Percentiles rank a stretch among this genome's conserved stretches.
phyloP scores from a whole-genome alignment of 2,888 invertebrate genomes.

The Diplolepis rosae region DNA sequence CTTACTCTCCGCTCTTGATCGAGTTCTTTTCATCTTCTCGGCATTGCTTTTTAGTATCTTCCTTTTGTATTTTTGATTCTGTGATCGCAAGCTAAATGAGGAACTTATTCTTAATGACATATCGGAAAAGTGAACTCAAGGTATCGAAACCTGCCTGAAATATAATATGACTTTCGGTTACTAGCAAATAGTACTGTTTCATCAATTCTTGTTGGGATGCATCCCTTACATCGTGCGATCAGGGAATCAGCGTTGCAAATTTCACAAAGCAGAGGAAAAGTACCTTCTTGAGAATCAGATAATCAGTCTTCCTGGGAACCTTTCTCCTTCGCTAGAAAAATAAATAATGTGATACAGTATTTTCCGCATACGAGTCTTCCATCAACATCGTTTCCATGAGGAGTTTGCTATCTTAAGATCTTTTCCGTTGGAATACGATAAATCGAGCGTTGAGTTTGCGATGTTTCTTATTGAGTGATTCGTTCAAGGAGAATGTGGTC shows the following conservation, averaged over 20 bases:
- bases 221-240: slow-evolving; percentile 19
- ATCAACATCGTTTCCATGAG: slow-evolving; percentile 7
- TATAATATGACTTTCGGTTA: background rate
- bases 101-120: slow-evolving; percentile 20
- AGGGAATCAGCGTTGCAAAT: slow-evolving; percentile 30
- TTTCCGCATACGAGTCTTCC: background rate
- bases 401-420: background rate
- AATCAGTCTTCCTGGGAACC: slow-evolving; percentile 2
- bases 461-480: background rate
- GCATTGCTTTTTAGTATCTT: background rate
- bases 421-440: slow-evolving; percentile 2
- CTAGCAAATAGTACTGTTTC: slow-evolving; percentile 12
- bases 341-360: slow-evolving; percentile 29
- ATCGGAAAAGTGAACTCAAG: background rate
- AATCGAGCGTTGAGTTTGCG: slow-evolving; percentile 2
- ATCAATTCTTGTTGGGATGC: slow-evolving; percentile 27
- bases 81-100: background rate
- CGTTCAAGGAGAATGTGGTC: background rate
- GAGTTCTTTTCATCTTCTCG: background rate
- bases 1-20: slow-evolving; percentile 23
- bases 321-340: background rate
- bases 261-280: slow-evolving; percentile 11
- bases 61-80: background rate
- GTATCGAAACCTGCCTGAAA: background rate
- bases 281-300: slow-evolving; percentile 4